Evolutionary conservation across 2,888 invertebrate species (phyloP).

Genomic region (Lucinisca nassula): DNA sequence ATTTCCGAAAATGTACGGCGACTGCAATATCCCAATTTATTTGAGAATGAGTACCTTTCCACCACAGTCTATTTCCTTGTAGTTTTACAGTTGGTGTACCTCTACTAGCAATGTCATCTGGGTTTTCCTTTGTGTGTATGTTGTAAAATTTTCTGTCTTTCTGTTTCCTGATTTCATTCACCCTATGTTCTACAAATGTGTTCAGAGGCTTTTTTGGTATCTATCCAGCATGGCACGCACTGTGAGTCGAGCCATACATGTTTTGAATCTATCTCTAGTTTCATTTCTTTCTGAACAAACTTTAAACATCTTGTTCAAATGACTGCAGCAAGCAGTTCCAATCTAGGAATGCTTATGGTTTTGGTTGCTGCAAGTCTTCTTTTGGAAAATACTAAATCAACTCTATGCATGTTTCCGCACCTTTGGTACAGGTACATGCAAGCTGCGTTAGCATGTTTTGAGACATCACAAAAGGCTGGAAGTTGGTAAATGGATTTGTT

Average conservation of each 20-base stretch:
- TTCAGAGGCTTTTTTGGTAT: neutral
- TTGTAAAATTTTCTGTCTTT: neutral
- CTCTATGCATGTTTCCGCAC: neutral
- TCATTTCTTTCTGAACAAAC: neutral
- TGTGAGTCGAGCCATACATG: too few species aligned
- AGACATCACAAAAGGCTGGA: too few species aligned
- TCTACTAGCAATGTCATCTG: neutral
- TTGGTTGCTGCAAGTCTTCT: neutral
- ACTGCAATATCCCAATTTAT: too few species aligned
- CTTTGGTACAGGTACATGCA: too few species aligned
- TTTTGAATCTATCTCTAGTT: neutral
- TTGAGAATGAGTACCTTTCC: too few species aligned
- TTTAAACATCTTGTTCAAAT: neutral
- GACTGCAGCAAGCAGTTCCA: neutral
- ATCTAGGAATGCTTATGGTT: neutral
- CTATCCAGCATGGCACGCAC: neutral
- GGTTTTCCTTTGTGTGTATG: too few species aligned
- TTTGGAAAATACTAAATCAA: slow-evolving; percentile 25
- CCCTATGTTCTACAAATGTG: neutral
- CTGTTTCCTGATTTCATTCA: neutral
- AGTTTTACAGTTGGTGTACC: neutral
- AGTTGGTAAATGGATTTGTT: neutral
- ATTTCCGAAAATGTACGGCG: too few species aligned
- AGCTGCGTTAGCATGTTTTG: slow-evolving; percentile 8
- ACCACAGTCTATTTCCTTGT: neutral